Evolutionary conservation across 1,140 invertebrate genomes (phyloP).

Genomic region (Elysia chlorotica): DNA sequence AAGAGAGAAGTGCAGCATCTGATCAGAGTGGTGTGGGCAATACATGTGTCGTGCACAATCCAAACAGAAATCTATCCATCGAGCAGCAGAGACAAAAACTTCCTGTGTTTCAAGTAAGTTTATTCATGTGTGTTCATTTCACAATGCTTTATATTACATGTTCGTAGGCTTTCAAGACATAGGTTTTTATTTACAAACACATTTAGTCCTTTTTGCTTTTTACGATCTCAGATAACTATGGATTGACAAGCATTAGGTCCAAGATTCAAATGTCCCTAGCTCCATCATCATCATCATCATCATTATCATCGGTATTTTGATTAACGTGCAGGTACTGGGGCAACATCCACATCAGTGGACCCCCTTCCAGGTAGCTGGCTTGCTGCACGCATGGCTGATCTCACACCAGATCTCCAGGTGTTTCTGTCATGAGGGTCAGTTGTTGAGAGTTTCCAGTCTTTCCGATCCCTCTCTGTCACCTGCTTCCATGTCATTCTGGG

Average conservation of each 20-base stretch:
- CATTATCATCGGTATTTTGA: constrained; percentile 86
- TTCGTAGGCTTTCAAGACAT: too few relatives aligned
- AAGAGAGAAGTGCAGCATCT: constrained; percentile 35
- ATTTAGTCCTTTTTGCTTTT: too few relatives aligned
- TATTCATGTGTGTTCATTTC: neutral
- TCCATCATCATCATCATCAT: constrained; percentile 68
- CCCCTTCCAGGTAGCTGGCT: too few relatives aligned
- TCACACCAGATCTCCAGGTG: too few relatives aligned
- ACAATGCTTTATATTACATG: neutral
- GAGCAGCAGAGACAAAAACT: constrained; percentile 79
- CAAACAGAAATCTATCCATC: constrained; percentile 79
- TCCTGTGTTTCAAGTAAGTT: constrained; percentile 70
- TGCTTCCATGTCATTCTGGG: too few relatives aligned
- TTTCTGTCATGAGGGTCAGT: too few relatives aligned
- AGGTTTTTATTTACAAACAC: too few relatives aligned
- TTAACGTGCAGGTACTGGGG: too few relatives aligned
- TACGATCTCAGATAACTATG: neutral
- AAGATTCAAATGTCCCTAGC: neutral
- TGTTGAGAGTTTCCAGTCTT: too few relatives aligned
- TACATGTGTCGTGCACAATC: constrained; percentile 64
- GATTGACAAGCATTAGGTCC: neutral
- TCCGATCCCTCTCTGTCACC: too few relatives aligned
- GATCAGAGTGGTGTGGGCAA: constrained; percentile 26
- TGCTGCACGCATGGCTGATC: too few relatives aligned
- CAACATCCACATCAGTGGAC: too few relatives aligned